phyloP scores from a whole-genome alignment of 2,888 invertebrate genomes.

The Sesia bembeciformis region DNA sequence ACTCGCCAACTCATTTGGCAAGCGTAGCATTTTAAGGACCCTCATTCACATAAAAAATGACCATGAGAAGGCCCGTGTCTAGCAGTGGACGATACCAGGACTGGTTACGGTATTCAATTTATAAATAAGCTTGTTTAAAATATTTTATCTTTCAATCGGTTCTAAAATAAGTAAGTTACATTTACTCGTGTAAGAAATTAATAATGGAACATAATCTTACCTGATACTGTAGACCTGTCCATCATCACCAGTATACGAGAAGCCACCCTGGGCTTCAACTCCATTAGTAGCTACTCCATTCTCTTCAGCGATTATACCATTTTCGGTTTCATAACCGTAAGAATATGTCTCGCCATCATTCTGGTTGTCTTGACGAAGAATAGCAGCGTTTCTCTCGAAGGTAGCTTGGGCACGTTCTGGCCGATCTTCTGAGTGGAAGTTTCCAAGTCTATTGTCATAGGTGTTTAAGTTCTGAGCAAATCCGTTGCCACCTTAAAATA shows the following conservation, averaged over 20 bases:
- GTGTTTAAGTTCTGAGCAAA: constrained; percentile 6
- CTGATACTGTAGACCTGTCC: constrained; percentile 55
- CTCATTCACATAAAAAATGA: no score
- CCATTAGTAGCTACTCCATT: constrained; percentile 57
- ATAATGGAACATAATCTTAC: constrained; percentile 18
- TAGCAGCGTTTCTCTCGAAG: constrained; percentile 52
- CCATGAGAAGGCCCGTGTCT: no score
- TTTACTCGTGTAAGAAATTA: neutral
- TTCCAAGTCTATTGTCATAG: constrained; percentile 2
- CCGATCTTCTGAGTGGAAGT: constrained; percentile 14
- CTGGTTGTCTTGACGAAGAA: constrained; percentile 48
- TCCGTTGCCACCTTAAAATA: constrained; percentile 3
- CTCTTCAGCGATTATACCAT: constrained; percentile 58
- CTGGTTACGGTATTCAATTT: no score
- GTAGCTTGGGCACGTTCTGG: constrained; percentile 52
- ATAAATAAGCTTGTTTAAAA: no score
- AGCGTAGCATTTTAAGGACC: no score
- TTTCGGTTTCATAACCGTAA: constrained; percentile 58
- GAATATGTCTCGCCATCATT: constrained; percentile 55
- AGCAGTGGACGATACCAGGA: no score
- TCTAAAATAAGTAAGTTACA: no score
- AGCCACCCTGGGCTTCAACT: constrained; percentile 57
- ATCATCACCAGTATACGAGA: constrained; percentile 60
- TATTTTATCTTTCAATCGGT: no score
- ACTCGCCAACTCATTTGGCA: no score